Percentiles rank a stretch among this genome's conserved stretches.
Evolutionary conservation across 2,888 invertebrate genomes (phyloP).

Genomic region (Entomobrya multifasciata): DNA sequence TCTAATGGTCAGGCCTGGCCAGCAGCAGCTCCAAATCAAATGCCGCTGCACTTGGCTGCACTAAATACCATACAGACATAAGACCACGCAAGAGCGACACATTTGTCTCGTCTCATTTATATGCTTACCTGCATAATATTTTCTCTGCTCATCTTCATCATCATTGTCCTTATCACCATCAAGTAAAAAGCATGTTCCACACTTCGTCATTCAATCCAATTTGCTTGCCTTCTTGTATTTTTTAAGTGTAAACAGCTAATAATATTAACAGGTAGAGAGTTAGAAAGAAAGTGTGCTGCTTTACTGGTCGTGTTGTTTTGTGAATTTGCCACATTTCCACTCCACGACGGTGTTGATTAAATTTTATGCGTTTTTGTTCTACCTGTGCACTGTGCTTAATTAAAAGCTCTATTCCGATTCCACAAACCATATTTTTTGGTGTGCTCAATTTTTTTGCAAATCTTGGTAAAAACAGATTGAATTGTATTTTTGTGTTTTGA

Average conservation of each 20-base stretch:
- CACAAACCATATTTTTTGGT: too few relatives aligned
- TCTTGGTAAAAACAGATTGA: too few relatives aligned
- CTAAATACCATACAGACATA: background rate
- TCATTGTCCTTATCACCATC: background rate
- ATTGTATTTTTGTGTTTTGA: too few relatives aligned
- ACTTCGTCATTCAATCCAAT: too few relatives aligned
- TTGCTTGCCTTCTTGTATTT: background rate
- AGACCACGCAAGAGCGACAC: background rate
- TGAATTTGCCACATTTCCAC: background rate
- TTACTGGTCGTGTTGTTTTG: background rate
- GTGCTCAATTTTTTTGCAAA: too few relatives aligned
- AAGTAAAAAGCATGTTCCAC: conserved; percentile 44
- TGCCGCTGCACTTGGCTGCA: background rate
- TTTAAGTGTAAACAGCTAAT: conserved; percentile 27
- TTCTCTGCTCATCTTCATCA: background rate
- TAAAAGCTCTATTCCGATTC: too few relatives aligned
- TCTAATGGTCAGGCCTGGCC: background rate
- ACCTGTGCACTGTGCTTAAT: too few relatives aligned
- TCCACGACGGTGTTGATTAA: background rate
- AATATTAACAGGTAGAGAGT: conserved; percentile 9
- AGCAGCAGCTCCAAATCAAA: background rate
- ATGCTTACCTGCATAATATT: background rate
- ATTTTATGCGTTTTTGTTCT: background rate
- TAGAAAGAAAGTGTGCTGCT: background rate
- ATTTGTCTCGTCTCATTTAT: background rate